Conservation (phyloP, 1,140 invertebrate species). For the Bombus confusus region DNA sequence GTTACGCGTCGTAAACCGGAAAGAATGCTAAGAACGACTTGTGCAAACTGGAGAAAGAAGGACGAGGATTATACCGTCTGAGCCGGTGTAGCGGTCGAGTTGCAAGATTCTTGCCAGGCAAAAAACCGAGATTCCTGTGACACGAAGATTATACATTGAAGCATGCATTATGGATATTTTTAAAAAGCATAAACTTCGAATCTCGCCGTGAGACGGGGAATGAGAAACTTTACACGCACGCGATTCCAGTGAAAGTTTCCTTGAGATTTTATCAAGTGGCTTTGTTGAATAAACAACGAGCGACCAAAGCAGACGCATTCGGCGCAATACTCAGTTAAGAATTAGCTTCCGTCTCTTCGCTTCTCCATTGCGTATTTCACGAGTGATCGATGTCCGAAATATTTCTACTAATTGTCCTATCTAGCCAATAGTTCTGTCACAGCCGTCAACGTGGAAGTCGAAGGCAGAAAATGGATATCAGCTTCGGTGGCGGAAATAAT, state of each 20-base stretch:
- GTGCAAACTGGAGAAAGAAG: slow-evolving; percentile 25
- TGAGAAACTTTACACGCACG: slow-evolving; percentile 15
- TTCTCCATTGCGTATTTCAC: slow-evolving; percentile 36
- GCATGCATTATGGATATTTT: slow-evolving; percentile 43
- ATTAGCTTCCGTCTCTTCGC: no score
- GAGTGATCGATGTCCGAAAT: slow-evolving; percentile 47
- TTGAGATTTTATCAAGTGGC: slow-evolving; percentile 19
- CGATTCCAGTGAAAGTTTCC: not conserved
- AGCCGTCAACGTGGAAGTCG: slow-evolving; percentile 2
- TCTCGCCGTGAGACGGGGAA: not conserved
- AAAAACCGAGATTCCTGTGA: not conserved
- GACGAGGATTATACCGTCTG: slow-evolving; percentile 48
- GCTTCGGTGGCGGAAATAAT: slow-evolving; percentile 59
- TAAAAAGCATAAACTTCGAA: slow-evolving; percentile 32
- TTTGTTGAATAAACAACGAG: slow-evolving; percentile 34
- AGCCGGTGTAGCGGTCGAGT: slow-evolving; percentile 24
- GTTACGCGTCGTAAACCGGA: slow-evolving; percentile 10
- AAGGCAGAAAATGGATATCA: slow-evolving; percentile 59
- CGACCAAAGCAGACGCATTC: not conserved
- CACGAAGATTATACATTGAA: slow-evolving; percentile 34
- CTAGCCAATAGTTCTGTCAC: slow-evolving; percentile 14
- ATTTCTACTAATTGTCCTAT: slow-evolving; percentile 67
- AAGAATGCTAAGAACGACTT: slow-evolving; percentile 12
- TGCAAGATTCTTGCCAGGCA: slow-evolving; percentile 22
- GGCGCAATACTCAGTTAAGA: no score